Percentiles rank a stretch among this genome's conserved stretches.
These are phyloP conservation scores for Melitaea athalia DNA, from an alignment of 2,888 invertebrate species.

Conservation along the genomic window DNA sequence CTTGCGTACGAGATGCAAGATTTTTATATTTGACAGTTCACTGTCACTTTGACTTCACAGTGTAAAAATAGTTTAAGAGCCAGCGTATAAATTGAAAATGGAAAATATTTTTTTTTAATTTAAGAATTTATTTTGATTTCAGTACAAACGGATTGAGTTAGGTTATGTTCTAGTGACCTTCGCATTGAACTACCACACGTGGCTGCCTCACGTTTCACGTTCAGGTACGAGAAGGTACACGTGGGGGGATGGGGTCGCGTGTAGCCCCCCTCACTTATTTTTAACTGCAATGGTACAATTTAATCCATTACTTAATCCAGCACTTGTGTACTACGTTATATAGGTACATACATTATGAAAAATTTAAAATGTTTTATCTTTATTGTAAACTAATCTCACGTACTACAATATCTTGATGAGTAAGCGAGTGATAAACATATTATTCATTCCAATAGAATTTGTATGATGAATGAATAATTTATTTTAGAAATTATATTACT, in stretches of 20 bases:
- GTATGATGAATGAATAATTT: too few relatives aligned
- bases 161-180: constrained; percentile 35
- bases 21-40: constrained; percentile 3
- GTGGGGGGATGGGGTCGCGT: constrained; percentile 16
- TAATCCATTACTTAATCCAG: neutral
- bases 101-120: neutral
- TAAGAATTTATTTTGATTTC: constrained; percentile 20
- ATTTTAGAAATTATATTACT: too few relatives aligned
- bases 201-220: constrained; percentile 31
- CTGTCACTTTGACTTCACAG: constrained; percentile 7
- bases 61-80: too few relatives aligned
- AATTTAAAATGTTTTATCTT: too few relatives aligned
- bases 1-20: neutral
- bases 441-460: too few relatives aligned
- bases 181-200: constrained; percentile 35
- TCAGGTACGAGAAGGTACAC: constrained; percentile 17
- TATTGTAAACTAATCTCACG: too few relatives aligned
- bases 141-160: constrained; percentile 27
- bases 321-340: too few relatives aligned
- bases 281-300: neutral
- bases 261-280: constrained; percentile 3
- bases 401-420: too few relatives aligned
- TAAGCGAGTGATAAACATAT: too few relatives aligned
- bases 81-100: too few relatives aligned
- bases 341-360: too few relatives aligned